Evolutionary conservation across 2,888 invertebrate genomes (phyloP), one percentile per base, ranked within the genome.

Genomic region (Ametastegia equiseti): DNA sequence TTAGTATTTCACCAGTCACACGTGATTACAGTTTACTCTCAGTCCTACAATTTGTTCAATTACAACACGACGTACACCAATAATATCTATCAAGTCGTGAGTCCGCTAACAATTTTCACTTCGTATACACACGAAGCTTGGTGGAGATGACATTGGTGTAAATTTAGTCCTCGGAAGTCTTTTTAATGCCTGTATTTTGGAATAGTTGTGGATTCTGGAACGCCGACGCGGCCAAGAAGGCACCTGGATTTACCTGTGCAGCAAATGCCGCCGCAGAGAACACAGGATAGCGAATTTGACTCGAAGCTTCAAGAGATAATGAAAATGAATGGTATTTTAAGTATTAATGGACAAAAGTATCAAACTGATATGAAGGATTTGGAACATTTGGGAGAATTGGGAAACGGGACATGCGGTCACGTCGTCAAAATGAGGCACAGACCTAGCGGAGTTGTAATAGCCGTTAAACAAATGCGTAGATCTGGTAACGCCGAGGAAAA

Each of bases 381-480:
- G 90, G 96, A 97, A 86, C 96, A 97, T 86, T 92, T 97, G 81
- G 97, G 97, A 1, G 98, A 98, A 92, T 93, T 98, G 81, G 98
- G 98, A 80, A 97, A 97, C 90, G 99, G 99, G 15, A 99, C 99
- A 15, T 99, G 99, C 91, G 99, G 99, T 9, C 98, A 98, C 92
- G 99, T 99, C 9, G 97, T 98, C 47, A 98, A 98, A 93, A 99
- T 99, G 98, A 93, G 95, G 86, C 99, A 99, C 91, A 95, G 94
- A 91, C 96, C 96, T 0, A 98, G 98, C 83, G 94, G 94, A 54
- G 95, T 96, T 87, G 94, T 97, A 81, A 97, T 99, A 88, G 99
- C 99, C 85, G 99, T 99, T 2, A 99, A 99, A 95, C 98, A 98
- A 96, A 99, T 99, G 99, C 94, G 99, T 83, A 95, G 99, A 69